These are phyloP conservation scores for Lottia scabra DNA, from an alignment of 2,888 invertebrate species.

Conservation along the genomic window DNA sequence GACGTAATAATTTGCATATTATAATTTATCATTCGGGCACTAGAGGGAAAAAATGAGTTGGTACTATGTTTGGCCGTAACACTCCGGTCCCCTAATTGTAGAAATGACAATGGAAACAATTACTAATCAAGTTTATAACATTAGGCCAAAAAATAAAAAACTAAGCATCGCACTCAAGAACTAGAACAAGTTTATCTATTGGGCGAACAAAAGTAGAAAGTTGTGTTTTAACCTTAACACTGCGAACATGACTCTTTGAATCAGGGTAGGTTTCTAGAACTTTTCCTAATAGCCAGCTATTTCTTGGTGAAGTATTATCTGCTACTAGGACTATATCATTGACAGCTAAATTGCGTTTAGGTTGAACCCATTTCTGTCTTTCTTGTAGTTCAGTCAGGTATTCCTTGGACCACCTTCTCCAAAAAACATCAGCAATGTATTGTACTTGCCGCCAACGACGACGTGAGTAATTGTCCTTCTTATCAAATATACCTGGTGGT, in stretches of 20 bases:
- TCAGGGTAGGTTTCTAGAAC: not conserved
- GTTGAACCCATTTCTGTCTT: slow-evolving; percentile 23
- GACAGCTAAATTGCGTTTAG: not conserved
- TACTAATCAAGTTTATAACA: no score
- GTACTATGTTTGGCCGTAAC: no score
- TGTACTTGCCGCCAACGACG: slow-evolving; percentile 35
- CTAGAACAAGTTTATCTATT: slow-evolving; percentile 13
- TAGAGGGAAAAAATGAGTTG: no score
- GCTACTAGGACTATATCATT: slow-evolving; percentile 7
- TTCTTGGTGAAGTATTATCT: slow-evolving; percentile 10
- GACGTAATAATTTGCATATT: no score
- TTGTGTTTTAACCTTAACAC: slow-evolving; percentile 11
- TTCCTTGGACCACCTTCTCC: slow-evolving; percentile 25
- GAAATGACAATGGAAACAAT: no score
- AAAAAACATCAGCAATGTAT: slow-evolving; percentile 30
- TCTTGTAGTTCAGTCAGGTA: slow-evolving; percentile 22
- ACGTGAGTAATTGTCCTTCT: slow-evolving; percentile 24
- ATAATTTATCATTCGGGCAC: no score
- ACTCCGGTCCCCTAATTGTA: no score
- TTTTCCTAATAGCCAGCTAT: slow-evolving; percentile 6
- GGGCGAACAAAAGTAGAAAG: not conserved
- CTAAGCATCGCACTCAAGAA: slow-evolving; percentile 4
- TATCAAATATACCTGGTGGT: slow-evolving; percentile 29
- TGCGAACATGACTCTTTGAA: slow-evolving; percentile 5
- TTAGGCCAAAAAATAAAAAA: no score